Percentiles rank a stretch among this genome's conserved stretches.
Evolutionary conservation across 1,140 invertebrate species (phyloP).

Genomic region (Pseudomyrmex sp.): DNA sequence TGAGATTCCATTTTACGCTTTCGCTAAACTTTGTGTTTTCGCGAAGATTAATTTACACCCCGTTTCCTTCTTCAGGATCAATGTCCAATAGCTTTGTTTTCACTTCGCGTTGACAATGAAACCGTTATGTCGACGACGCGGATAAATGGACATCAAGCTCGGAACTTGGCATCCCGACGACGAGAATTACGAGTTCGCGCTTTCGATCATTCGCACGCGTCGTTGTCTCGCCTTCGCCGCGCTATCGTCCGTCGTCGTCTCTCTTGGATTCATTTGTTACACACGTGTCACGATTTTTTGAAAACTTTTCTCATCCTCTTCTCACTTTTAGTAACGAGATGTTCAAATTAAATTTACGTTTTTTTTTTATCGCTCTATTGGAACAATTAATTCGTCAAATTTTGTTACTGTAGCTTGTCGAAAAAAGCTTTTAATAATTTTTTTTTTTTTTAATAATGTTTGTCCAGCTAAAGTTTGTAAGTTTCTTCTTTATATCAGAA

Average conservation of each 20-base stretch:
- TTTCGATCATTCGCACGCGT: conserved; percentile 46
- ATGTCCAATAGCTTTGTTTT: conserved; percentile 32
- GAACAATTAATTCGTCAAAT: no score
- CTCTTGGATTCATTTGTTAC: conserved; percentile 2
- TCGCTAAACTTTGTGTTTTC: not conserved
- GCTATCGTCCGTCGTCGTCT: conserved; percentile 22
- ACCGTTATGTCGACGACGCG: conserved; percentile 5
- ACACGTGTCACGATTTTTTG: not conserved
- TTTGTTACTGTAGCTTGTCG: not conserved
- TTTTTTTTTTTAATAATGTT: not conserved
- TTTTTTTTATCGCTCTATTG: not conserved
- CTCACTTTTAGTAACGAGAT: not conserved
- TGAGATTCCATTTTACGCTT: no score
- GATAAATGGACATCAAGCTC: conserved; percentile 35
- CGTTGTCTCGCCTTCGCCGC: conserved; percentile 53
- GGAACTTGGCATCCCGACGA: conserved; percentile 52
- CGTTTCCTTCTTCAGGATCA: conserved; percentile 7
- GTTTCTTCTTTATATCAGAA: no score
- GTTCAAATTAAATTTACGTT: not conserved
- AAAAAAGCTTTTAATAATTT: conserved; percentile 1
- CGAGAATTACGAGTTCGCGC: conserved; percentile 25
- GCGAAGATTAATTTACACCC: not conserved
- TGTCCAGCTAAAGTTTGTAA: no score
- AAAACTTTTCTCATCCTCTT: not conserved
- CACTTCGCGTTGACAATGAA: conserved; percentile 2